phyloP scores from a whole-genome alignment of 2,113 vertebrate genomes.

The Esox niger region DNA sequence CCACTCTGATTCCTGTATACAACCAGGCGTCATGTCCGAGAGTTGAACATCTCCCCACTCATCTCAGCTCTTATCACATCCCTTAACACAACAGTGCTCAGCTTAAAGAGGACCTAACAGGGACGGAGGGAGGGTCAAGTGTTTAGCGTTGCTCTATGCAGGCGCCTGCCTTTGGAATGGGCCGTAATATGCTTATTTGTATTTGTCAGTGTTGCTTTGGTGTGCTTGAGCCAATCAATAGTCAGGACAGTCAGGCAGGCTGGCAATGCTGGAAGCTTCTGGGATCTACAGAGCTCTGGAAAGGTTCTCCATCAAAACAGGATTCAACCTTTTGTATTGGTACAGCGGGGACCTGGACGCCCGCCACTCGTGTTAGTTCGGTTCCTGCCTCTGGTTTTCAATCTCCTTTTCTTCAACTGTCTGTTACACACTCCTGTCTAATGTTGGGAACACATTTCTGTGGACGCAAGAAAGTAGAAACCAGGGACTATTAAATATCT shows the following conservation, averaged over 20 bases:
- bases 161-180: too few relatives aligned
- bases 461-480: slow-evolving; percentile 8
- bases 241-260: too few relatives aligned
- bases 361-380: slow-evolving; percentile 20
- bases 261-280: too few relatives aligned
- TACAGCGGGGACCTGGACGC: slow-evolving; percentile 1
- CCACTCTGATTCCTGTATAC: too few relatives aligned
- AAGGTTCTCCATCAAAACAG: slow-evolving; percentile 11
- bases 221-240: too few relatives aligned
- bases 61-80: slow-evolving; percentile 31
- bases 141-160: too few relatives aligned
- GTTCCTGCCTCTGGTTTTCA: not conserved
- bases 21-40: too few relatives aligned
- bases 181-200: too few relatives aligned
- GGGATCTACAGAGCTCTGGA: too few relatives aligned
- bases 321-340: slow-evolving; percentile 20
- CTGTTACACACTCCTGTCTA: slow-evolving; percentile 27
- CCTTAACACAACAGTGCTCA: slow-evolving; percentile 14
- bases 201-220: too few relatives aligned
- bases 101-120: not conserved
- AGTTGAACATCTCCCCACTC: slow-evolving; percentile 3
- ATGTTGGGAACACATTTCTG: slow-evolving; percentile 35
- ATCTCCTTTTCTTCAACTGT: not conserved
- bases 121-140: not conserved
- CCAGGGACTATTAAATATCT: not conserved